Evolutionary conservation across 2,888 invertebrate species (phyloP).

Genomic region (Tinea semifulvella): DNA sequence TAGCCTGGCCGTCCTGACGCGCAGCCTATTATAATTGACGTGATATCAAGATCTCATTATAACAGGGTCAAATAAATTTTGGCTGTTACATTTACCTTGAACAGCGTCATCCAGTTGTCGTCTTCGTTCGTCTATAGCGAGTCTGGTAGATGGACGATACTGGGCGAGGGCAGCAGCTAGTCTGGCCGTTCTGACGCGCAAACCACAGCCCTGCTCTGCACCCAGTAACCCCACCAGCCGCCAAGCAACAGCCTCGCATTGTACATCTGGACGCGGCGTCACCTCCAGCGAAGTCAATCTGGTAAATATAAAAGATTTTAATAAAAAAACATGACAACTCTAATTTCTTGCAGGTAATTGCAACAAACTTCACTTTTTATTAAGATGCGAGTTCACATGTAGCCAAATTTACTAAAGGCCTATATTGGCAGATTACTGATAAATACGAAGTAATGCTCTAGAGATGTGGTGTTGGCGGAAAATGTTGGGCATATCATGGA

Average conservation of each 20-base stretch:
- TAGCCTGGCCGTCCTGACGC: conserved; percentile 69
- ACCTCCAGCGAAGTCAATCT: conserved; percentile 54
- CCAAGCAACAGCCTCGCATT: conserved; percentile 85
- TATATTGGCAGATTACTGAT: no score
- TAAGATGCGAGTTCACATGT: no score
- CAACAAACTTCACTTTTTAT: no score
- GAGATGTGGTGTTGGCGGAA: no score
- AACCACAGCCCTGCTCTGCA: conserved; percentile 64
- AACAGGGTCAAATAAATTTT: no score
- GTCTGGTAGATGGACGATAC: conserved; percentile 73
- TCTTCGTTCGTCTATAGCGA: conserved; percentile 72
- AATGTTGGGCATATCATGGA: no score
- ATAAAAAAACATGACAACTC: no score
- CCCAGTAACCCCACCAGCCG: conserved; percentile 82
- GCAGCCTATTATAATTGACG: no score
- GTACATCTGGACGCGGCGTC: conserved; percentile 71
- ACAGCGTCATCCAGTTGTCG: conserved; percentile 84
- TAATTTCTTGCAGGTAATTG: no score
- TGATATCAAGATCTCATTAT: neutral
- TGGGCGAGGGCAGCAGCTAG: conserved; percentile 68
- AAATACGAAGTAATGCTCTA: no score
- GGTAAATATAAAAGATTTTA: conserved; percentile 16
- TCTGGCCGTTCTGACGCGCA: conserved; percentile 69
- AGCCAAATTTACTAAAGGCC: no score
- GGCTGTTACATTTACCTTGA: conserved; percentile 74